Evolutionary conservation across 2,888 invertebrate species (phyloP).

Genomic region (Habroteleia sp.): DNA sequence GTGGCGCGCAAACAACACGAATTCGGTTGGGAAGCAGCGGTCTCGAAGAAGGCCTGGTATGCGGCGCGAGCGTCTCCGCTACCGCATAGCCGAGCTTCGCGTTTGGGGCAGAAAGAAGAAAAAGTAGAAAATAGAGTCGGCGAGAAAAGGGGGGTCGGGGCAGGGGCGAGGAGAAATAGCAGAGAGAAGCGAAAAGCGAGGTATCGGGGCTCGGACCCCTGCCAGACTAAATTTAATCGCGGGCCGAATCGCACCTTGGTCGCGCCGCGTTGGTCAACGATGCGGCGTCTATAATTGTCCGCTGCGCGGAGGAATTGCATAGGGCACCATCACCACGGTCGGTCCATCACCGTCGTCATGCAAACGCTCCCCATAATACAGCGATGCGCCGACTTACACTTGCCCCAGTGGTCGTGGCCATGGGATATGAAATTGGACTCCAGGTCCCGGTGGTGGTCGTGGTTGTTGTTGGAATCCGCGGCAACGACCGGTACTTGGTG

Average conservation of each 20-base stretch:
- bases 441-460: constrained; percentile 78
- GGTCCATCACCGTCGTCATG: constrained; percentile 43
- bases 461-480: constrained; percentile 78
- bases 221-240: constrained; percentile 78
- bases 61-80: too few species aligned
- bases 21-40: too few species aligned
- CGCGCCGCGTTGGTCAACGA: too few species aligned
- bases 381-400: constrained; percentile 75
- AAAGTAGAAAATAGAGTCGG: too few species aligned
- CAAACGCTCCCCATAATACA: constrained; percentile 33
- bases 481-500: constrained; percentile 63
- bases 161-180: constrained; percentile 66
- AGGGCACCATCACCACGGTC: constrained; percentile 54
- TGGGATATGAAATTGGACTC: constrained; percentile 71
- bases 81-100: too few species aligned
- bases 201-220: constrained; percentile 73
- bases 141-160: too few species aligned
- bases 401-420: constrained; percentile 76
- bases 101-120: too few species aligned
- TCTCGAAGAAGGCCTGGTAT: constrained; percentile 38
- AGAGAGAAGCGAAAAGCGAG: constrained; percentile 13
- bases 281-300: neutral
- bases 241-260: constrained; percentile 68
- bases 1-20: too few species aligned
- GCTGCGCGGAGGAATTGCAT: neutral